Conservation (phyloP, 64 coral and sea anemone species). For the Montipora efflorescens region DNA sequence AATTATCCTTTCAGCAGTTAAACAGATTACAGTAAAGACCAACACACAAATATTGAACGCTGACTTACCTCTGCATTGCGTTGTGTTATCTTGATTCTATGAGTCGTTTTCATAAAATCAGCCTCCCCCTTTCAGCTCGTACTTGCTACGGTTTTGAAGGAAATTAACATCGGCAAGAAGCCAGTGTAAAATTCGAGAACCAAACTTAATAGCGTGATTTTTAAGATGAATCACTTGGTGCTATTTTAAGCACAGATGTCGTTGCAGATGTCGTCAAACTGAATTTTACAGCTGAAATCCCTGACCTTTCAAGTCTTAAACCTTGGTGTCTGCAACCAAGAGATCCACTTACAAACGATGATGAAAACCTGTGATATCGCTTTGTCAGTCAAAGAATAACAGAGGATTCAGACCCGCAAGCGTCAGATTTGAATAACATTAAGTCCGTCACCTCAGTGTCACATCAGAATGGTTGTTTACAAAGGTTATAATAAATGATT, state of each 20-base stretch:
- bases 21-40: neutral
- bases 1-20: conserved; percentile 9
- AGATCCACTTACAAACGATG: neutral
- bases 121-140: neutral
- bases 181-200: neutral
- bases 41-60: neutral
- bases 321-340: neutral
- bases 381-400: conserved; percentile 18
- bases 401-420: neutral
- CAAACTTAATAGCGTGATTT: conserved; percentile 36
- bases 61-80: conserved; percentile 39
- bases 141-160: neutral
- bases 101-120: neutral
- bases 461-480: conserved; percentile 40
- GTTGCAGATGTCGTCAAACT: neutral
- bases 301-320: neutral
- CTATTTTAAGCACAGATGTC: conserved; percentile 26
- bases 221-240: neutral
- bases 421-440: conserved; percentile 44
- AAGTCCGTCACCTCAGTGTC: conserved; percentile 11
- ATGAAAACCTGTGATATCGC: neutral
- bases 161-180: neutral
- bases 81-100: neutral
- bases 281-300: neutral
- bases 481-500: conserved; percentile 35